phyloP scores from a whole-genome alignment of 2,797 vertebrate species.

The Dromococcyx pavoninus region DNA sequence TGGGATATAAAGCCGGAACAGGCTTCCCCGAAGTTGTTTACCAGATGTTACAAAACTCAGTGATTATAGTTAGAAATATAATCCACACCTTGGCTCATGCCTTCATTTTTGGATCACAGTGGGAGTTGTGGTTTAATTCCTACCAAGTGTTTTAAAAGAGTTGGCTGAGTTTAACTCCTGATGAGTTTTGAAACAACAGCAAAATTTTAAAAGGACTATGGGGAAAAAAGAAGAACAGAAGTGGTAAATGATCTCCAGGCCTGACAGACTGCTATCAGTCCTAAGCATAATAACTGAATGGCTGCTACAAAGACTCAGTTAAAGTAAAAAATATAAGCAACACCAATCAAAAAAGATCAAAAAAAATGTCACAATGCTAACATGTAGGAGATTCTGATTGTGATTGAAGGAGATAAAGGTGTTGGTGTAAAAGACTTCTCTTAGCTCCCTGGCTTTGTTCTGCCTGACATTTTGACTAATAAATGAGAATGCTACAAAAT shows the following conservation, averaged over 20 bases:
- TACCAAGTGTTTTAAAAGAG: constrained; percentile 5
- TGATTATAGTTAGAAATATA: constrained; percentile 23
- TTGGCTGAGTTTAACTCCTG: constrained; percentile 13
- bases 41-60: constrained; percentile 42
- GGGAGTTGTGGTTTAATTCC: constrained; percentile 29
- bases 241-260: not conserved
- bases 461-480: not conserved
- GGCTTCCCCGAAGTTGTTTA: constrained; percentile 26
- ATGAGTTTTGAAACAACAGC: constrained; percentile 17
- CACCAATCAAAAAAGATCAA: not conserved
- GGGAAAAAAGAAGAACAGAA: not conserved
- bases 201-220: not conserved
- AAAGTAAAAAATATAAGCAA: not conserved
- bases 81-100: constrained; percentile 49
- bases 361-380: not conserved
- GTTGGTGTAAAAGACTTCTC: not conserved
- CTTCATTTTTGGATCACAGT: not conserved
- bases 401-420: not conserved
- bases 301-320: not conserved
- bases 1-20: not conserved
- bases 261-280: not conserved
- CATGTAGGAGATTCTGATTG: not conserved
- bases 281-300: not conserved
- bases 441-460: not conserved
- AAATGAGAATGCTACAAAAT: not conserved